These are phyloP conservation scores for Melanotaenia trifasciata DNA, from an alignment of 2,797 vertebrate genomes.

Conservation along the genomic window DNA sequence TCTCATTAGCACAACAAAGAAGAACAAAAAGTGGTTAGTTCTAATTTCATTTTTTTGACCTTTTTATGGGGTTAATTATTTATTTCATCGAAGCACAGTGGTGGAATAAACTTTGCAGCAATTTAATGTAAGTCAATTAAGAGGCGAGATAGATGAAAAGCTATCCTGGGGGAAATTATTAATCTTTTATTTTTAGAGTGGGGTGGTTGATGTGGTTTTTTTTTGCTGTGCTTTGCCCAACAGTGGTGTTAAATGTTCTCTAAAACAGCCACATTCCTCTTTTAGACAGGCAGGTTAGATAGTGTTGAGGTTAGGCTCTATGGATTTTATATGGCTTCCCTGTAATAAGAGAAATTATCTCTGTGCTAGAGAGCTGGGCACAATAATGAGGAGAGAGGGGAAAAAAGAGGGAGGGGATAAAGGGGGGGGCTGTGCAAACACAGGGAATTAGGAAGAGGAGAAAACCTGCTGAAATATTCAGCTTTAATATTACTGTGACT, in stretches of 20 bases:
- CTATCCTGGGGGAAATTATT: conserved; percentile 83
- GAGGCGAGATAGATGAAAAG: conserved; percentile 77
- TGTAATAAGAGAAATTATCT: conserved; percentile 77
- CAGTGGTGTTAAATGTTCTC: conserved; percentile 72
- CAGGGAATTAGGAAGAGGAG: conserved; percentile 35
- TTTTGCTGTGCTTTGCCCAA: conserved; percentile 50
- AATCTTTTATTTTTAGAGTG: conserved; percentile 80
- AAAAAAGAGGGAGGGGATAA: not conserved
- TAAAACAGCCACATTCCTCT: conserved; percentile 54
- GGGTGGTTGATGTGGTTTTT: conserved; percentile 65
- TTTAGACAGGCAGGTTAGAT: conserved; percentile 63
- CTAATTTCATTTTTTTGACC: conserved; percentile 79
- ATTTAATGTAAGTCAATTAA: conserved; percentile 83
- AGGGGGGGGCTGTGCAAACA: conserved; percentile 41
- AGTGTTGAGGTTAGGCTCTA: conserved; percentile 70
- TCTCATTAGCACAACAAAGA: conserved; percentile 57
- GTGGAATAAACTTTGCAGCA: conserved; percentile 80
- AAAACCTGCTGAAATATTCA: conserved; percentile 61
- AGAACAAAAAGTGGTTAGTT: conserved; percentile 59
- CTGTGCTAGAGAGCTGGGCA: conserved; percentile 41
- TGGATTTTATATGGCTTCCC: conserved; percentile 70
- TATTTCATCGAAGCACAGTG: conserved; percentile 76
- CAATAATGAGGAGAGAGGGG: conserved; percentile 52
- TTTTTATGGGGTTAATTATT: conserved; percentile 83
- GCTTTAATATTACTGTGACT: conserved; percentile 57